phyloP scores from a whole-genome alignment of 2,797 vertebrate species.

The Nothura maculosa region DNA sequence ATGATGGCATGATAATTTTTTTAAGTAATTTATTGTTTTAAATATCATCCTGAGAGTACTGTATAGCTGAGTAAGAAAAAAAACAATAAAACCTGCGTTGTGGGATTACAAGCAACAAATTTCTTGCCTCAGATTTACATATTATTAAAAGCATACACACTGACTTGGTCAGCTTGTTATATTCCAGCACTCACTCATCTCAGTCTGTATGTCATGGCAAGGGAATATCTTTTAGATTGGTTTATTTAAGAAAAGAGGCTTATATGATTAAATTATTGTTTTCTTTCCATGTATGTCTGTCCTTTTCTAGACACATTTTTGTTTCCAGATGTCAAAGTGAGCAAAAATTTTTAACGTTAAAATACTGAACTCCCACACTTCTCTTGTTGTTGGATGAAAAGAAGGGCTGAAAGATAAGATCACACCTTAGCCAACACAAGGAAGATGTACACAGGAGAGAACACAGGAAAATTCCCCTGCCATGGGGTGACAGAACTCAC shows the following conservation, averaged over 20 bases:
- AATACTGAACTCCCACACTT: accelerated
- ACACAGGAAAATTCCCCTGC: not conserved
- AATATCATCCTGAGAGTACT: not conserved
- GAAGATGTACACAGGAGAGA: not conserved
- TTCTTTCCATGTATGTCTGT: not conserved
- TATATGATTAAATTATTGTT: not conserved
- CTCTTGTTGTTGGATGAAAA: not conserved
- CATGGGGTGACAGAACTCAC: not conserved
- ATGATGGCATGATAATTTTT: not conserved
- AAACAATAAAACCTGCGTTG: not conserved
- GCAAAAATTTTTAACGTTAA: not conserved
- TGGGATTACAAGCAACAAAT: not conserved
- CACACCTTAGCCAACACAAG: not conserved
- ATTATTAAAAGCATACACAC: not conserved
- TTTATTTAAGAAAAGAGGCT: not conserved
- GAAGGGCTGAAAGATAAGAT: not conserved
- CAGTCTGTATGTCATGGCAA: not conserved
- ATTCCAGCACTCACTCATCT: not conserved
- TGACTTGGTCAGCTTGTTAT: not conserved
- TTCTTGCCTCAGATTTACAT: not conserved
- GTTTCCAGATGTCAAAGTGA: not conserved
- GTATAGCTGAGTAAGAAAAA: not conserved
- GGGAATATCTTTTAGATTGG: not conserved
- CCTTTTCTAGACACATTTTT: not conserved
- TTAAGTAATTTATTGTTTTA: not conserved